Evolutionary conservation across 2,797 vertebrate genomes (phyloP).

Genomic region (Sebastes ruberrimus): DNA sequence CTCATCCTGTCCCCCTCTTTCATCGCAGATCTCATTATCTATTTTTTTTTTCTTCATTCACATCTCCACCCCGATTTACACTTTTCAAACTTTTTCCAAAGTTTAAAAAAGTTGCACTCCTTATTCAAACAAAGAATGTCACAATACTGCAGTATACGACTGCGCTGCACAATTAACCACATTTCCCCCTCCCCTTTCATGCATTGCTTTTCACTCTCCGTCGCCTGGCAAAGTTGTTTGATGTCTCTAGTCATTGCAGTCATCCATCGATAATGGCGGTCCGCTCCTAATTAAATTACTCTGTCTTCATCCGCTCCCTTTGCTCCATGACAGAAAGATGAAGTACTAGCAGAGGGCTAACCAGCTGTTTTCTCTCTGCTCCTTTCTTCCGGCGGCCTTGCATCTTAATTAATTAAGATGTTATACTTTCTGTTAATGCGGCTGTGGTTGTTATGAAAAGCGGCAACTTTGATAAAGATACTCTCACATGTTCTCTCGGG

Average conservation of each 20-base stretch:
- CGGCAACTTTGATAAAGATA: slow-evolving; percentile 48
- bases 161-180: slow-evolving; percentile 40
- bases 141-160: neutral
- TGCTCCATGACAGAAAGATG: slow-evolving; percentile 79
- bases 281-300: slow-evolving; percentile 79
- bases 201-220: slow-evolving; percentile 50
- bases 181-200: neutral
- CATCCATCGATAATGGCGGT: slow-evolving; percentile 75
- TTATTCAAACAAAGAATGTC: slow-evolving; percentile 14
- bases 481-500: neutral
- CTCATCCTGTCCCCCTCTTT: slow-evolving; percentile 38
- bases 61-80: slow-evolving; percentile 3
- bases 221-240: slow-evolving; percentile 67
- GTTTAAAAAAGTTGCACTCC: slow-evolving; percentile 20
- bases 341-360: slow-evolving; percentile 69
- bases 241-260: slow-evolving; percentile 66
- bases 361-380: slow-evolving; percentile 73
- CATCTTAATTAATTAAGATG: slow-evolving; percentile 63
- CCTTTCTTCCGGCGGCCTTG: slow-evolving; percentile 24
- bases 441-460: slow-evolving; percentile 38
- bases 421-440: slow-evolving; percentile 51
- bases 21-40: slow-evolving; percentile 53
- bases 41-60: slow-evolving; percentile 15
- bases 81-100: slow-evolving; percentile 32
- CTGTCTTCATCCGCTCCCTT: slow-evolving; percentile 72